Percentiles rank a stretch among this genome's conserved stretches.
Evolutionary conservation across 2,888 invertebrate species (phyloP).

Genomic region (Pammene aurita): DNA sequence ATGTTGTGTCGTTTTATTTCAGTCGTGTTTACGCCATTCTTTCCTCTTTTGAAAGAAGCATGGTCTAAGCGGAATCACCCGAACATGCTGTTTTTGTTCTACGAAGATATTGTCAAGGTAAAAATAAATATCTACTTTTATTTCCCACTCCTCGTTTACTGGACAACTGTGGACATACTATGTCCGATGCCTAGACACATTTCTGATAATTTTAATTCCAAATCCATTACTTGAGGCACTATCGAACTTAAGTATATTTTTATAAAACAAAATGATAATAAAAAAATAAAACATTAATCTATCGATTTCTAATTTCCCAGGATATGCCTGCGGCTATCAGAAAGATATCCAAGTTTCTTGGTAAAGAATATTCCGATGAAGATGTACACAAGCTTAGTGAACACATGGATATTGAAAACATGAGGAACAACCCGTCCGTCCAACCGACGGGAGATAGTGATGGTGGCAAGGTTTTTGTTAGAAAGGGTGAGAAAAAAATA

Average conservation of each 20-base stretch:
- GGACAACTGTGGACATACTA: no score
- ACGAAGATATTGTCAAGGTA: conserved; percentile 29
- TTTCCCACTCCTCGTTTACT: no score
- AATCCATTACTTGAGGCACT: no score
- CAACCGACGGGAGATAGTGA: conserved; percentile 2
- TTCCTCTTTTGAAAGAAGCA: conserved; percentile 24
- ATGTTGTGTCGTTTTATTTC: not conserved
- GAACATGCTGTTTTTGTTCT: conserved; percentile 23
- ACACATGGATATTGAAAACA: conserved; percentile 24
- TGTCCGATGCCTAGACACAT: no score
- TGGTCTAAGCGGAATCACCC: conserved; percentile 17
- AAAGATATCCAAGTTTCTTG: conserved; percentile 12
- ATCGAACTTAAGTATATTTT: no score
- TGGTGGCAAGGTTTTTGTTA: conserved; percentile 11
- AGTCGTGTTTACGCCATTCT: conserved; percentile 25
- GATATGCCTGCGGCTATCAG: conserved; percentile 20
- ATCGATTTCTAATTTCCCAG: not conserved
- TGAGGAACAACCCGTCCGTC: conserved; percentile 19
- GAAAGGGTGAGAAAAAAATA: conserved; percentile 11
- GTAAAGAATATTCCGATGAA: conserved; percentile 9
- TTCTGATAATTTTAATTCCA: no score
- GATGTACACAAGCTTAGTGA: not conserved
- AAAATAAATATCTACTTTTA: no score
- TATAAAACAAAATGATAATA: no score
- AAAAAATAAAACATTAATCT: no score